A percentile compares a stretch with the other conserved stretches of the same genome.
Evolutionary conservation across 2,113 vertebrate species (phyloP).

Genomic region (Glaucomys volans): DNA sequence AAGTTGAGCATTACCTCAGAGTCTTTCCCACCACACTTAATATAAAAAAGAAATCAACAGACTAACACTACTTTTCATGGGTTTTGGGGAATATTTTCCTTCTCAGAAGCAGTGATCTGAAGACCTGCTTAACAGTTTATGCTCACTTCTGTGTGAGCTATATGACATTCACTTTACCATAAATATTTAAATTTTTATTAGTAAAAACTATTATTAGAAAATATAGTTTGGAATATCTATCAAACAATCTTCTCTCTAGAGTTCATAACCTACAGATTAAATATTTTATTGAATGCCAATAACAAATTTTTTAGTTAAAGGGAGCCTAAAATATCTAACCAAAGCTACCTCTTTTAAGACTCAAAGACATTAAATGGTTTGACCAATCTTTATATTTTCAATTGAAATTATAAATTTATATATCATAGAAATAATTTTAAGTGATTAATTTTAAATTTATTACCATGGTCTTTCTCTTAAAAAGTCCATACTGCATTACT

Average conservation of each 20-base stretch:
- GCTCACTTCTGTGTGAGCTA: not conserved
- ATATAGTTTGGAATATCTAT: not conserved
- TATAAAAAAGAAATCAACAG: not conserved
- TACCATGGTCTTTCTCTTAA: not conserved
- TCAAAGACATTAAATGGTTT: not conserved
- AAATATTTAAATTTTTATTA: not conserved
- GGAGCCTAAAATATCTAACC: not conserved
- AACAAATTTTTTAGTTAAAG: not conserved
- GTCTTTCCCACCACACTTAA: not conserved
- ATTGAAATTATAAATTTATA: not conserved
- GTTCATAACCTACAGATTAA: not conserved
- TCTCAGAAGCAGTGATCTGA: not conserved
- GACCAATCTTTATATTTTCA: not conserved
- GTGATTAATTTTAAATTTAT: not conserved
- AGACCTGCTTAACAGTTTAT: not conserved
- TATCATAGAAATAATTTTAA: not conserved
- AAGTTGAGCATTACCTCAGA: not conserved
- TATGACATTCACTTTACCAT: not conserved
- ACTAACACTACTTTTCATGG: not conserved
- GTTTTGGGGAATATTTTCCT: not conserved
- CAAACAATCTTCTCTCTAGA: not conserved
- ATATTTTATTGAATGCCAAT: not conserved
- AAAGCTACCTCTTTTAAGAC: not conserved
- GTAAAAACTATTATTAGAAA: constrained; percentile 36
- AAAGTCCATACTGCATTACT: not conserved